Percentiles rank a stretch among this genome's conserved stretches.
Evolutionary conservation across 2,888 invertebrate species (phyloP).

Genomic region (Dryocosmus kuriphilus): DNA sequence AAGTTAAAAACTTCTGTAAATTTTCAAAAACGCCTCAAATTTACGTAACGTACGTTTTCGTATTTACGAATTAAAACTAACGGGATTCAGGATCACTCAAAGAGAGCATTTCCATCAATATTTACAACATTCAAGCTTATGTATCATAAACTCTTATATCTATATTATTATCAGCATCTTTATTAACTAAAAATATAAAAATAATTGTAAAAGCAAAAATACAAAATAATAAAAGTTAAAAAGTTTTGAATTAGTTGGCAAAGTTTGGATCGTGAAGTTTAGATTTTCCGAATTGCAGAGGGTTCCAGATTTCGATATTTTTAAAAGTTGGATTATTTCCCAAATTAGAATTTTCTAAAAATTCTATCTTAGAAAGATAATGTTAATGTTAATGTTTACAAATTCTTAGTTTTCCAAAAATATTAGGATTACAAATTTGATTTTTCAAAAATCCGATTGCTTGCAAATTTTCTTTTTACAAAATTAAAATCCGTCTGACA

Average conservation of each 20-base stretch:
- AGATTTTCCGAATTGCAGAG: too few species aligned
- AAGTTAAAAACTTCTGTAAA: not conserved
- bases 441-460: too few species aligned
- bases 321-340: too few species aligned
- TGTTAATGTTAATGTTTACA: too few species aligned
- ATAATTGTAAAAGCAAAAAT: not conserved
- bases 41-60: not conserved
- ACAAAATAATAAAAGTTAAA: conserved; percentile 1
- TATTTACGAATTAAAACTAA: not conserved
- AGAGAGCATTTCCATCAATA: not conserved
- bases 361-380: too few species aligned
- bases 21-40: conserved; percentile 1
- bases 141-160: not conserved
- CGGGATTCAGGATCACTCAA: not conserved
- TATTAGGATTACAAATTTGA: too few species aligned
- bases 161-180: not conserved
- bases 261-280: conserved; percentile 3
- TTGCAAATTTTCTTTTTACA: too few species aligned
- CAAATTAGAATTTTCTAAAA: too few species aligned
- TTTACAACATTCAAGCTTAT: not conserved
- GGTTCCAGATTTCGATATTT: too few species aligned
- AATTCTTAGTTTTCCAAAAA: too few species aligned
- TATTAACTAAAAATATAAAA: not conserved
- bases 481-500: not conserved
- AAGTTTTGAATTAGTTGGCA: conserved; percentile 31